Evolutionary conservation across 2,888 invertebrate species (phyloP), one percentile per base, ranked within the genome.

Genomic region (Pterostichus madidus): DNA sequence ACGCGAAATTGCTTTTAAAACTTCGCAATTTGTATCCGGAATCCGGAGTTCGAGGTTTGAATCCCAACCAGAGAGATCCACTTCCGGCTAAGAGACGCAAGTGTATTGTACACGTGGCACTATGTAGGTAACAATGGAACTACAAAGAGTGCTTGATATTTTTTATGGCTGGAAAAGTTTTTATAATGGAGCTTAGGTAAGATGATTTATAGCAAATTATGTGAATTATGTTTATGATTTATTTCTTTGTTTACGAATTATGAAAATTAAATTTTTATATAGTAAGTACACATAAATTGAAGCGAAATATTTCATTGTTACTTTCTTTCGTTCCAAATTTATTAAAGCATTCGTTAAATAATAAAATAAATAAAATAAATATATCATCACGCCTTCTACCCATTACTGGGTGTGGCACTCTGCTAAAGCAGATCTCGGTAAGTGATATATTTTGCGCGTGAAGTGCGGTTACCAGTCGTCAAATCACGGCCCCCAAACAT

Each of bases 1-100:
- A 80, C 80, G 80, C 68, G 68, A 49, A 64, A 80, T 80, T 80
- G 80, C 80, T 80, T 80, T 80, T 80, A 80, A 80, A 80, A 80
- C 49, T 80, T 80, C n/a, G 64, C 80, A 80, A 80, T 80, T 80
- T 80, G 80, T 80, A 80, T 52, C 79, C 61, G 64, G 64, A 49
- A 59, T 76, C 35, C 53, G 76, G n/a, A 35, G n/a, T 71, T 71
- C 68, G 44, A 24, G 68, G 39, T 39, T 44, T 17, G 68, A 71
- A 44, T 44, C 68, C 17, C 39, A 10, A 71, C 24, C 17, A 15
- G 44, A 39, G 31, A 15, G 24, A 68, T 15, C 8, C 39, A 13
- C 3, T 24, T 24, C 3, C 24, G 7, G n/a, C 5, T 39, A 35
- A 32, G 15, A 8, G n/a, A 32, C 5, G 35, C 64, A 35, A 32